Base-by-base conservation (phyloP, 2,113 vertebrate genomes). In the Paralichthys olivaceus region DNA sequence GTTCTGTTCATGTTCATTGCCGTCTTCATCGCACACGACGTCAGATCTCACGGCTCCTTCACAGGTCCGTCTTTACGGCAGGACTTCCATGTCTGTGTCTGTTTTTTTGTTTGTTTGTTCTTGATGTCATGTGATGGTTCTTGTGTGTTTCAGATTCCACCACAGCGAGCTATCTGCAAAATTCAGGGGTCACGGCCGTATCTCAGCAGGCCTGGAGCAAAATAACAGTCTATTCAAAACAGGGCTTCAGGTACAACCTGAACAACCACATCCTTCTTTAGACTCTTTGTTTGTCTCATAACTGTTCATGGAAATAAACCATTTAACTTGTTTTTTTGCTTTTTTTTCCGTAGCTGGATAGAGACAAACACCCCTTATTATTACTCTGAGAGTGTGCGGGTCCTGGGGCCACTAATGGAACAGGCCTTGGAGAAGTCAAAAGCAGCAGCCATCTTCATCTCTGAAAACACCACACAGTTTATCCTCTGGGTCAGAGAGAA, bases 21-120 rank as follows among this genome's bases (percentile, higher is more conserved):
- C 0, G 96, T 95, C 0, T 96, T 98, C 84, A 68, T 99, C 0
- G 89, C 94, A 70, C 96, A 97, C 0, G 97, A 99, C 7, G 0
- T 97, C 79, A 86, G 87, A 67, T 94, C 93, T 0, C 94, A 96
- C 0, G 93, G 95, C 40, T 96, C 97, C 11, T 95, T 97, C 77
- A 77, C 95, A 91, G 95, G 97, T 98, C 28, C 1, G 86, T 26
- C 29, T 23, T 55, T 15, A n/a, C 15, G 0, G 0, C 25, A 11
- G 22, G 23, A 7, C n/a, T 1, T 14, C 0, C 17, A 29, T 0
- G 0, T 13, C 49, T 32, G 25, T 22, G 40, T 25, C 22, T 5
- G 19, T 29, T 19, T 23, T 34, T 64, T 11, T 19, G 1, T 0
- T 28, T 11, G 58, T 22, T 26, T 7, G 34, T n/a, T 25, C 29